These are phyloP conservation scores for Crotophaga sulcirostris DNA, from an alignment of 2,113 vertebrate genomes.

Conservation along the genomic window DNA sequence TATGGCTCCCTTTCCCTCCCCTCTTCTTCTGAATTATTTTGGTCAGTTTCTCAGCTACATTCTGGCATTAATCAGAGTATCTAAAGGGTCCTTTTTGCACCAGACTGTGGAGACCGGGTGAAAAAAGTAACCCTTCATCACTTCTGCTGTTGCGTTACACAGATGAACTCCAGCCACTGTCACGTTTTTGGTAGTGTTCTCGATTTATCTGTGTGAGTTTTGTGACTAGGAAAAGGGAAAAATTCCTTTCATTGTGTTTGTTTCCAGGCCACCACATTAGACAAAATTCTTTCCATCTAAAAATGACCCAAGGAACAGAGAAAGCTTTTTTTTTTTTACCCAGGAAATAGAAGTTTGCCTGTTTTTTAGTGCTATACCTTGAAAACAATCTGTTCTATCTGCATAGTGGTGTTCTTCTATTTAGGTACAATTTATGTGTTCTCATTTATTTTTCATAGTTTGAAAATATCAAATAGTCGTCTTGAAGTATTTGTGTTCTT, in stretches of 20 bases:
- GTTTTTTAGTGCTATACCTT: not conserved
- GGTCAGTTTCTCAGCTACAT: not conserved
- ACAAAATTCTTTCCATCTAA: not conserved
- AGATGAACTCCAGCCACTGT: not conserved
- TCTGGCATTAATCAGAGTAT: not conserved
- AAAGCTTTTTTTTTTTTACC: not conserved
- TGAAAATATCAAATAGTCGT: not conserved
- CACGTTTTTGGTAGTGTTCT: not conserved
- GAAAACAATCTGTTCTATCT: not conserved
- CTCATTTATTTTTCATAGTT: slow-evolving; percentile 10
- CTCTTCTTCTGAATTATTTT: not conserved
- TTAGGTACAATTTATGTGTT: not conserved
- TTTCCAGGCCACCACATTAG: not conserved
- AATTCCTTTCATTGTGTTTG: not conserved
- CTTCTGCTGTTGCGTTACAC: not conserved
- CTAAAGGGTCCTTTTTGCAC: not conserved
- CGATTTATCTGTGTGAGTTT: not conserved
- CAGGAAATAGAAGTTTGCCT: not conserved
- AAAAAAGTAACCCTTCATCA: not conserved
- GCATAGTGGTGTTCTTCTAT: not conserved
- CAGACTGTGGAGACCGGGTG: not conserved
- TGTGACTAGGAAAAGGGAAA: not conserved
- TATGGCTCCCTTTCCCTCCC: not conserved
- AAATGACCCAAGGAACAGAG: not conserved
- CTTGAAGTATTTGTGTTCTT: not conserved